A percentile compares a stretch with the other conserved stretches of the same genome.
Conservation (phyloP, 2,797 vertebrate species). For the Chelonia mydas region DNA sequence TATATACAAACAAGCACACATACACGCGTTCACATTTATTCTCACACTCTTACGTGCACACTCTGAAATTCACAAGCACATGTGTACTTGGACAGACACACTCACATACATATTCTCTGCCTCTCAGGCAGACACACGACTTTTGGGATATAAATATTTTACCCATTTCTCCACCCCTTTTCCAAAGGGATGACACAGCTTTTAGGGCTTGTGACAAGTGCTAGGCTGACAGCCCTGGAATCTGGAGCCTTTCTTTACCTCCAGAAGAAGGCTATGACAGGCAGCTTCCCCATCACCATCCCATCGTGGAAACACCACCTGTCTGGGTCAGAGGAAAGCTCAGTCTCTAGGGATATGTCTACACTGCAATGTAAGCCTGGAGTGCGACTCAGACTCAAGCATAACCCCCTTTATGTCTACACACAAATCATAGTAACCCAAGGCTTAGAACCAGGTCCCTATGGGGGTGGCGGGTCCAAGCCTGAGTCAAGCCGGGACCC, state of each 20-base stretch:
- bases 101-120: not conserved
- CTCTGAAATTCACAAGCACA: not conserved
- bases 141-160: not conserved
- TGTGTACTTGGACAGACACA: not conserved
- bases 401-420: not conserved
- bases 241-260: not conserved
- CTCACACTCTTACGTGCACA: not conserved
- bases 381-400: not conserved
- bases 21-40: too few species aligned
- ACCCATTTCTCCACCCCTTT: not conserved
- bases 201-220: not conserved
- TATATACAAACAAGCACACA: not conserved
- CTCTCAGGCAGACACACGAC: not conserved
- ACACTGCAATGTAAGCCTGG: not conserved
- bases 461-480: not conserved
- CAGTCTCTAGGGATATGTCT: not conserved
- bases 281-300: not conserved
- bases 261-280: not conserved
- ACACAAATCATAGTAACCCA: not conserved
- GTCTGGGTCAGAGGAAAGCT: not conserved
- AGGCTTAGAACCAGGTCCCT: not conserved
- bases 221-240: not conserved
- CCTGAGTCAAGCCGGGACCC: too few species aligned
- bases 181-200: not conserved
- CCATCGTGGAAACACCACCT: not conserved